Evolutionary conservation across 2,888 invertebrate species (phyloP).

Genomic region (Cylindroiulus punctatus): DNA sequence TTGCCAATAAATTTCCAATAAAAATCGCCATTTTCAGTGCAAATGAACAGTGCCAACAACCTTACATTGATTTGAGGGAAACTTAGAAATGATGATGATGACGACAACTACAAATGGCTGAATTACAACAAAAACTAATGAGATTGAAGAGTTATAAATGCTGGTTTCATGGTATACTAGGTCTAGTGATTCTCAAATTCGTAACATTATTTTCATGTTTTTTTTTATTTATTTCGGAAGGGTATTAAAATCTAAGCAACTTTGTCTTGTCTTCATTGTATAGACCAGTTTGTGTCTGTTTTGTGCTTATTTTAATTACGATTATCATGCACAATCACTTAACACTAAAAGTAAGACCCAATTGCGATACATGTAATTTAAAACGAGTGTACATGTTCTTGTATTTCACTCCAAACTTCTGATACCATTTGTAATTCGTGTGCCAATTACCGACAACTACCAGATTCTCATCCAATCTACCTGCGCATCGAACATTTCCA

Average conservation of each 20-base stretch:
- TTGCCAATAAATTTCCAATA: not conserved
- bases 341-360: not conserved
- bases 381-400: not conserved
- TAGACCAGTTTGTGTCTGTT: not conserved
- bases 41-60: too few relatives aligned
- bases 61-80: too few relatives aligned
- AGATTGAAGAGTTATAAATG: not conserved
- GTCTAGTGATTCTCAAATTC: too few relatives aligned
- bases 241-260: not conserved
- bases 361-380: too few relatives aligned
- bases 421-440: not conserved
- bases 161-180: too few relatives aligned
- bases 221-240: too few relatives aligned
- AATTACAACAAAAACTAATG: not conserved
- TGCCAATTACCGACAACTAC: not conserved
- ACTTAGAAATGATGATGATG: not conserved
- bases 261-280: not conserved
- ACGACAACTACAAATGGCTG: not conserved
- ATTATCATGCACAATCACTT: not conserved
- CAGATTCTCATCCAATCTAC: not conserved
- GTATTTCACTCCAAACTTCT: not conserved
- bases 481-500: constrained; percentile 6
- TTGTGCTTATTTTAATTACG: not conserved
- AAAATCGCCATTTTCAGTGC: too few relatives aligned
- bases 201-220: too few relatives aligned